Evolutionary conservation across 2,888 invertebrate species (phyloP), one percentile per base, ranked within the genome.

Genomic region (Calameuta pallipes): DNA sequence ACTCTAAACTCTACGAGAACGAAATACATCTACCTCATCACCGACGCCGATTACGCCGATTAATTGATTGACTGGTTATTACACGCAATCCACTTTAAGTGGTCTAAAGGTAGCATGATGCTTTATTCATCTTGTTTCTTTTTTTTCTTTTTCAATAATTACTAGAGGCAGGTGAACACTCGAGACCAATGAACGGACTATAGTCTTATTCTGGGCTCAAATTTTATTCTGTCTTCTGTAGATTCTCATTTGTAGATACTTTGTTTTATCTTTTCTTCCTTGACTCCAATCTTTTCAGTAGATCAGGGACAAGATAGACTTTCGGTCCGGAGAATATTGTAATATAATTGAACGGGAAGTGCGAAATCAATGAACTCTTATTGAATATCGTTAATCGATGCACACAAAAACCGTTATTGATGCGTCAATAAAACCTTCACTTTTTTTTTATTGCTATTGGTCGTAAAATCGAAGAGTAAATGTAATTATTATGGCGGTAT

Each of bases 11-110:
- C 76, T 56, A 33, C 3, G 4, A 4, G 71, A 71, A 33, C 56
- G 56, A 71, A 71, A 71, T 23, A 71, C 71, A 11, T 56, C 71
- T 31, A 34, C 71, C 31, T 71, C 56, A 56, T 56, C 23, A 2
- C 56, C 56, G 56, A 56, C 56, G 33, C 11, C 31, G 73, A 73
- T 34, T 68, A 77, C 79, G 81, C 79, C 86, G 83, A 90, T 90
- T 89, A 90, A 89, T 83, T 84, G 82, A 90, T 90, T 84, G 84
- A 76, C 76, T 78, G 75, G 31, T 73, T 84, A 81, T 89, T 87
- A 87, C 81, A 79, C 81, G 84, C 86, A 87, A 89, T 89, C 83
- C 84, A 85, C 75, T 79, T 82, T 83, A 87, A 89, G 89, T 87
- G 56, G 15, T 56, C 56, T 56, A 56, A 56, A 56, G 56, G 56